Percentiles rank a stretch among this genome's conserved stretches.
phyloP scores from a whole-genome alignment of 2,113 vertebrate genomes.

The Mastomys natalensis region DNA sequence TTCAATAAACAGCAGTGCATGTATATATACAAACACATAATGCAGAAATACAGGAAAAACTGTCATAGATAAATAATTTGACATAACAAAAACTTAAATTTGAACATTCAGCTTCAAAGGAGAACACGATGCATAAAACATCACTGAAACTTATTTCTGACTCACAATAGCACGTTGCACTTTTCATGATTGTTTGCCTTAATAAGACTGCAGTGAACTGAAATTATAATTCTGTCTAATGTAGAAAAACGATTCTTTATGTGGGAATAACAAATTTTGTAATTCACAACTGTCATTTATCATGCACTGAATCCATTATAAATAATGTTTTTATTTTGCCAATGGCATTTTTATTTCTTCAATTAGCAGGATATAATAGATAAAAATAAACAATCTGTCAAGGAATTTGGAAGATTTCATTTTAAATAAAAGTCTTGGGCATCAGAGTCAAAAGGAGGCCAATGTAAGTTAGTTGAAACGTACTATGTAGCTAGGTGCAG shows the following conservation, averaged over 20 bases:
- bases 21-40: neutral
- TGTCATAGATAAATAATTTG: neutral
- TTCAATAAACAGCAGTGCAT: neutral
- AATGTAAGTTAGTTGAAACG: neutral
- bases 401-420: neutral
- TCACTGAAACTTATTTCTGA: neutral
- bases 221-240: conserved; percentile 32
- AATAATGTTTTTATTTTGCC: neutral
- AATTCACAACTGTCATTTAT: neutral
- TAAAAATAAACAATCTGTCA: neutral
- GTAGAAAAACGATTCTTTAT: neutral
- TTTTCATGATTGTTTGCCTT: neutral
- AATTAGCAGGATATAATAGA: neutral
- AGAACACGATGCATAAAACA: neutral
- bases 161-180: neutral
- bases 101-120: neutral
- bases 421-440: neutral
- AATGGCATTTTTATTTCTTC: neutral
- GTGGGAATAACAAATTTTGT: neutral
- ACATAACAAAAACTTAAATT: neutral
- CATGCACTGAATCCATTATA: neutral
- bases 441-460: neutral
- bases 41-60: neutral
- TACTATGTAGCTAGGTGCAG: neutral
- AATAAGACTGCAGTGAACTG: neutral